Conservation (phyloP, 2,888 invertebrate genomes). For the Thera britannica region DNA sequence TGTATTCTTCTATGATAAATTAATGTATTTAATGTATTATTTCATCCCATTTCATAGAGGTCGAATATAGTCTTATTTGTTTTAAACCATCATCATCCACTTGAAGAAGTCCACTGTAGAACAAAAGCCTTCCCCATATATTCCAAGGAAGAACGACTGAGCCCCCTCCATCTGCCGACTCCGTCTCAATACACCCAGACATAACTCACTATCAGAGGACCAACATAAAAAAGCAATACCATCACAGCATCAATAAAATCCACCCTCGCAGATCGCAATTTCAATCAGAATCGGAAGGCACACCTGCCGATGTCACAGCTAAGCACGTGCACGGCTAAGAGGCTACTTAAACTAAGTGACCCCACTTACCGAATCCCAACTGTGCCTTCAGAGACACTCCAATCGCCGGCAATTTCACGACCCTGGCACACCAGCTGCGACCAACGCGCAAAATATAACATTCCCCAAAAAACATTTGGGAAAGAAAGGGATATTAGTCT, state of each 20-base stretch:
- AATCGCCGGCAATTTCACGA: conserved; percentile 71
- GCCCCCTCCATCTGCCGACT: too few species aligned
- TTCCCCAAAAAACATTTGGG: conserved; percentile 78
- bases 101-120: too few species aligned
- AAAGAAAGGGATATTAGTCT: conserved; percentile 84
- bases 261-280: conserved; percentile 68
- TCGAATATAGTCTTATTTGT: too few species aligned
- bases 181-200: neutral
- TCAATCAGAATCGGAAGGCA: conserved; percentile 74
- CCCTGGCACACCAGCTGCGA: conserved; percentile 76
- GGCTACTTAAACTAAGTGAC: conserved; percentile 83
- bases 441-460: conserved; percentile 82
- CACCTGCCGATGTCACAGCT: conserved; percentile 73
- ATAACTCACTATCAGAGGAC: conserved; percentile 4
- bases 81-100: too few species aligned
- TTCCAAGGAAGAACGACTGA: too few species aligned
- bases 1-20: too few species aligned
- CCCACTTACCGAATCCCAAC: conserved; percentile 74
- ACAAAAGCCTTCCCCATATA: too few species aligned
- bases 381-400: conserved; percentile 67
- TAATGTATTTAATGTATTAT: too few species aligned
- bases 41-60: too few species aligned
- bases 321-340: conserved; percentile 77
- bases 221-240: conserved; percentile 52
- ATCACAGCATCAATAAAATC: conserved; percentile 61